Conservation (phyloP, 2,797 vertebrate genomes). For the Microtus obscurus region DNA sequence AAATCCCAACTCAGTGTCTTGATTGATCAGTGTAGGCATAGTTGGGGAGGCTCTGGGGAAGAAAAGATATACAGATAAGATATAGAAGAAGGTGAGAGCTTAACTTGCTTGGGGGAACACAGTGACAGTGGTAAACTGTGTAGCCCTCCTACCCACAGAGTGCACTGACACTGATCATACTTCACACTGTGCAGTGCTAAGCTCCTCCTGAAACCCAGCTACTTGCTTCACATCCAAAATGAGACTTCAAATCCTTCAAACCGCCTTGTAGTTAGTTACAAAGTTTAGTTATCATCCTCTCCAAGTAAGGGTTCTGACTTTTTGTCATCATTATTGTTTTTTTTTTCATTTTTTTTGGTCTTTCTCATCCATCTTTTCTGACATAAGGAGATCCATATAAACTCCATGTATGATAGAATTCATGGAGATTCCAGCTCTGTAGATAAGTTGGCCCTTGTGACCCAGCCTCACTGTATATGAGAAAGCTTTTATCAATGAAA, state of each 20-base stretch:
- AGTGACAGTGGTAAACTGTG: background rate
- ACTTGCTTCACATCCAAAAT: background rate
- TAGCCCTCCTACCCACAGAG: background rate
- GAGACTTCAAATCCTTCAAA: background rate
- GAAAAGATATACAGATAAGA: background rate
- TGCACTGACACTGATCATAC: background rate
- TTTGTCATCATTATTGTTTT: background rate
- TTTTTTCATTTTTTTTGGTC: background rate
- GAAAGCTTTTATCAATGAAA: background rate
- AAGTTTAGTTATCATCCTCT: background rate
- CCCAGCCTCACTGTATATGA: background rate
- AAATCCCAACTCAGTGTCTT: slow-evolving; percentile 7
- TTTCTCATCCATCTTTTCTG: background rate
- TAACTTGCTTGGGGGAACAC: background rate
- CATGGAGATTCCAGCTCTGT: too few relatives aligned
- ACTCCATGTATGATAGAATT: background rate
- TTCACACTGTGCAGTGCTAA: background rate
- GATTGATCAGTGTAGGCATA: background rate
- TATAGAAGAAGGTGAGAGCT: background rate
- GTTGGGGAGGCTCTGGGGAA: background rate
- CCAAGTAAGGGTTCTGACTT: background rate
- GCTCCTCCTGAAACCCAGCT: background rate
- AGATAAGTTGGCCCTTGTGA: background rate
- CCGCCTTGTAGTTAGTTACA: background rate
- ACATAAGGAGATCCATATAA: background rate